These are phyloP conservation scores for Trinorchestia longiramus DNA, from an alignment of 1,140 invertebrate genomes.

Conservation along the genomic window DNA sequence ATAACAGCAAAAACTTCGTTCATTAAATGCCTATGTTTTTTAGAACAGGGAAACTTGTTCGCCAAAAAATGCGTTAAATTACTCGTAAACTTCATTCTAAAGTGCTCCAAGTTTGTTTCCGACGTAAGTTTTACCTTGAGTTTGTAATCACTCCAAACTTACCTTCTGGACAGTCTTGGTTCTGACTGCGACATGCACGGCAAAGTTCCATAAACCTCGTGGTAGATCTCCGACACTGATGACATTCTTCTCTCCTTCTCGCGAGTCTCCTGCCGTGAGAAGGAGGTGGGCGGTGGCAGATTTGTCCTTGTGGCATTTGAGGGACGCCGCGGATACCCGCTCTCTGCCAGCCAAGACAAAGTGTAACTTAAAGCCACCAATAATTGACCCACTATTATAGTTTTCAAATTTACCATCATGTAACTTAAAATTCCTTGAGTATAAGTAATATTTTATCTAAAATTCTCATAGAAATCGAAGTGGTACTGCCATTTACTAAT, in stretches of 20 bases:
- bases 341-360: neutral
- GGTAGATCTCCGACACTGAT: neutral
- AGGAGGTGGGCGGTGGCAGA: neutral
- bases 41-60: too few species aligned
- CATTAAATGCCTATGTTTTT: too few species aligned
- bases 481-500: too few species aligned
- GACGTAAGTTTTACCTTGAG: neutral
- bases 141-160: neutral
- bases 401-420: too few species aligned
- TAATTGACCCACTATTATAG: too few species aligned
- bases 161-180: neutral
- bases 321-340: neutral
- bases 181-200: neutral
- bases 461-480: too few species aligned
- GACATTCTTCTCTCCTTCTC: neutral
- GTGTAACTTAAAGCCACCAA: too few species aligned
- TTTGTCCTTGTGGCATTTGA: neutral
- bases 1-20: too few species aligned
- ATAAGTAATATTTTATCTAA: too few species aligned
- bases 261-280: neutral
- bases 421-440: too few species aligned
- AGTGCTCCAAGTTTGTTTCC: neutral
- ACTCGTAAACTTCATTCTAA: neutral
- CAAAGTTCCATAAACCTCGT: neutral
- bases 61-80: too few species aligned